Percentiles rank a stretch among this genome's conserved stretches.
These are phyloP conservation scores for Hydrocynus forskahlii DNA, from an alignment of 2,797 vertebrate species.

Conservation along the genomic window DNA sequence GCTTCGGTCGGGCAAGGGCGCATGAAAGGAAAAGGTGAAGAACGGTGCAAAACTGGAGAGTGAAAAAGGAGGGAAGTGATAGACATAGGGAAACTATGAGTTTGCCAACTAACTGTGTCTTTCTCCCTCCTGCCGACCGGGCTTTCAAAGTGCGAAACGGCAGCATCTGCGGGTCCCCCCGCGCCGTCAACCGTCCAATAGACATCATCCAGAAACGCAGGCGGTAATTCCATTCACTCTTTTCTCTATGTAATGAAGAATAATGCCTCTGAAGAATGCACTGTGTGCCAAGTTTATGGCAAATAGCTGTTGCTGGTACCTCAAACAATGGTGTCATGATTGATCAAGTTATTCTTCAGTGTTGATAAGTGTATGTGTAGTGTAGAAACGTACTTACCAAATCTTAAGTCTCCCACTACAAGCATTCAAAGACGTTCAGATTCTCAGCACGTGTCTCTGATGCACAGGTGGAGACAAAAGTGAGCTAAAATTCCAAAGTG, in stretches of 20 bases:
- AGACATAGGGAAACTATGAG: conserved; percentile 72
- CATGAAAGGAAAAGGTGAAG: conserved; percentile 51
- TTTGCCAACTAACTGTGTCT: conserved; percentile 77
- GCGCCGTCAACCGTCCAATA: conserved; percentile 83
- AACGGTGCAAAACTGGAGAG: conserved; percentile 17
- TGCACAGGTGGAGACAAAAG: neutral
- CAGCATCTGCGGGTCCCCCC: conserved; percentile 79
- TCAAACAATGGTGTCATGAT: neutral
- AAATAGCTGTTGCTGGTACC: neutral
- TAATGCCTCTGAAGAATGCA: neutral
- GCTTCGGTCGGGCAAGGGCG: conserved; percentile 23
- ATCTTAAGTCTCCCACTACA: neutral
- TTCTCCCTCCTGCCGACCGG: conserved; percentile 71
- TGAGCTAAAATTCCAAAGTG: neutral
- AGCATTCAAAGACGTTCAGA: neutral
- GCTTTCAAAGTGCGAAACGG: conserved; percentile 74
- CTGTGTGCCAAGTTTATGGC: neutral
- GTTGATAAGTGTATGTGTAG: neutral
- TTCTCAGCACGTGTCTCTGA: neutral
- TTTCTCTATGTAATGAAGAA: conserved; percentile 38
- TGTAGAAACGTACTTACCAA: neutral
- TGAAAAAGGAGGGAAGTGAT: conserved; percentile 17
- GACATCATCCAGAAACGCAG: conserved; percentile 84
- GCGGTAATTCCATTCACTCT: conserved; percentile 76
- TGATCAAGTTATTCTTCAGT: neutral